Percentiles rank a stretch among this genome's conserved stretches.
Conservation (phyloP, 2,797 vertebrate species). For the Lycodopsis pacificus region DNA sequence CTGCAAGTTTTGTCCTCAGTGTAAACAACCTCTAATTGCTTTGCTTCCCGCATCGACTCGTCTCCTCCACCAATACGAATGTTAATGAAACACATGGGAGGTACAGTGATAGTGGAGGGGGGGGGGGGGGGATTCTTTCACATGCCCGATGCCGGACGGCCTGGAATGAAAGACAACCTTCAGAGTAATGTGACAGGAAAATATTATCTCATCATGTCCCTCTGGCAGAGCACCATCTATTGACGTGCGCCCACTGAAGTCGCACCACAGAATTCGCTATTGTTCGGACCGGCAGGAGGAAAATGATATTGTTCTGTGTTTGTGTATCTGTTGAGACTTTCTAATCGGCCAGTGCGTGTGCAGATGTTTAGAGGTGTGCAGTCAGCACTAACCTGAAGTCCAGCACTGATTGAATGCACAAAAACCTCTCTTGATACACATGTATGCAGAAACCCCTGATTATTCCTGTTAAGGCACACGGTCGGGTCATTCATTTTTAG, state of each 20-base stretch:
- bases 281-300: conserved; percentile 41
- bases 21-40: conserved; percentile 49
- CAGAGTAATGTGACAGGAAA: conserved; percentile 69
- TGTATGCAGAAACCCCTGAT: neutral
- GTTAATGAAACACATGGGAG: conserved; percentile 44
- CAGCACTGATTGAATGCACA: neutral
- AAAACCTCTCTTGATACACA: neutral
- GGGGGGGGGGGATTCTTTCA: neutral
- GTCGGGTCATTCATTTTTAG: neutral
- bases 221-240: conserved; percentile 56
- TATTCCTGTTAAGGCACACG: rapidly evolving
- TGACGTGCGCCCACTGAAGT: conserved; percentile 54
- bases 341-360: neutral
- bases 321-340: neutral
- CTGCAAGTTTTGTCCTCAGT: conserved; percentile 58
- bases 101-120: conserved; percentile 7
- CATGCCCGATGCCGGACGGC: conserved; percentile 24
- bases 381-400: neutral
- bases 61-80: conserved; percentile 53
- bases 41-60: conserved; percentile 33
- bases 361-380: neutral
- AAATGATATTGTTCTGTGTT: conserved; percentile 1
- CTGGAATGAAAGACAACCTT: conserved; percentile 66
- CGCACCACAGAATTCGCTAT: conserved; percentile 47
- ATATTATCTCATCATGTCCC: conserved; percentile 74